phyloP scores from a whole-genome alignment of 2,888 invertebrate genomes.

The Ornithoptera priamus region DNA sequence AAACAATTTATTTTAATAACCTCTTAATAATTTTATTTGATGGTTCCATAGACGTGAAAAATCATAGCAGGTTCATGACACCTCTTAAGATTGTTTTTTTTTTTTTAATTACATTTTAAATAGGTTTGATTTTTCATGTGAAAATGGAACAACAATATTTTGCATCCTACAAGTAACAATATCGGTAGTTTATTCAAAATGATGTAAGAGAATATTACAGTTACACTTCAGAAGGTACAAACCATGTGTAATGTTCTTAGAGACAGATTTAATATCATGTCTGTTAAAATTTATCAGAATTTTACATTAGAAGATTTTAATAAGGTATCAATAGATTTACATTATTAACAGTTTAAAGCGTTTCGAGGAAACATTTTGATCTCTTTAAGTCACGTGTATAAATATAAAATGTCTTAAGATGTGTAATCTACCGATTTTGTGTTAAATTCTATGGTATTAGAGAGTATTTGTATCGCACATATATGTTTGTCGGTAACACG shows the following conservation, averaged over 20 bases:
- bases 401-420: slow-evolving; percentile 36
- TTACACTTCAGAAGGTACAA: neutral
- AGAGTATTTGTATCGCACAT: slow-evolving; percentile 23
- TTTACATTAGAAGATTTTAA: neutral
- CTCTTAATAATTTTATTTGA: too few relatives aligned
- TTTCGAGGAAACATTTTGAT: slow-evolving; percentile 1
- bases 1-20: too few relatives aligned
- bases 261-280: neutral
- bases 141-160: neutral
- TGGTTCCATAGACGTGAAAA: too few relatives aligned
- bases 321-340: too few relatives aligned
- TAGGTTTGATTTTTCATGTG: neutral
- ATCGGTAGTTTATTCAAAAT: neutral
- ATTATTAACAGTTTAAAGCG: neutral
- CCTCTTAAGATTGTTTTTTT: too few relatives aligned
- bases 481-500: slow-evolving; percentile 35
- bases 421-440: slow-evolving; percentile 27
- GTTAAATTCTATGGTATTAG: slow-evolving; percentile 28
- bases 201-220: neutral
- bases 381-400: slow-evolving; percentile 31
- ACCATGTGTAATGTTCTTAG: neutral
- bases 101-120: too few relatives aligned
- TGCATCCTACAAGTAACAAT: neutral
- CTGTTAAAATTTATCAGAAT: neutral
- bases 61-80: too few relatives aligned